Conservation (phyloP, 2,888 invertebrate genomes). For the Clepsis dumicolana region DNA sequence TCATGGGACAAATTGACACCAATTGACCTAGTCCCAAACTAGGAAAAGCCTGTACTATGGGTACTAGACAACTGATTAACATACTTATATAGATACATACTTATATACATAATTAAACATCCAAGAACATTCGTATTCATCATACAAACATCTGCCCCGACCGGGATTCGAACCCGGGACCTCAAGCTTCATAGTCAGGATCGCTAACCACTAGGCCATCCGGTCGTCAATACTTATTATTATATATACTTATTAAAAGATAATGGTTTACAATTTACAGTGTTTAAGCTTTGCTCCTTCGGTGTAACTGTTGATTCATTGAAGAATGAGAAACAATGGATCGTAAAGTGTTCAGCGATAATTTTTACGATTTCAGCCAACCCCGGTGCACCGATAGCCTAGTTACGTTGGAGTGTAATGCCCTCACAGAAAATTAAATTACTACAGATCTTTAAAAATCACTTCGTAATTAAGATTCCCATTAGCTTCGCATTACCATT, state of each 20-base stretch:
- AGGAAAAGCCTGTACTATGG: too few relatives aligned
- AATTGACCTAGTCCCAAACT: too few relatives aligned
- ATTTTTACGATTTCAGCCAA: conserved; percentile 71
- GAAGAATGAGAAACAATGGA: conserved; percentile 71
- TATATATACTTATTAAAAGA: conserved; percentile 45
- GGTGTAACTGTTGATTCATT: conserved; percentile 57
- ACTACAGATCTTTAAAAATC: not conserved
- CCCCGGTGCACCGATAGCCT: conserved; percentile 75
- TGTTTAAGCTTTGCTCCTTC: conserved; percentile 45
- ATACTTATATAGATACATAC: too few relatives aligned
- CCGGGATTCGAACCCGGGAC: too few relatives aligned
- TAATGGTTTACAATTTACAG: conserved; percentile 54
- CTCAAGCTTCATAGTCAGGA: too few relatives aligned
- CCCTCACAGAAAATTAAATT: conserved; percentile 20
- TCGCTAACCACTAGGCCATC: too few relatives aligned
- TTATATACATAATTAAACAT: too few relatives aligned
- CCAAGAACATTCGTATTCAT: too few relatives aligned
- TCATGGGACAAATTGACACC: too few relatives aligned
- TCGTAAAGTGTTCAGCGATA: conserved; percentile 74
- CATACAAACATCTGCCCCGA: too few relatives aligned
- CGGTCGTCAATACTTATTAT: too few relatives aligned
- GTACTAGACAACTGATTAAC: too few relatives aligned
- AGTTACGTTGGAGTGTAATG: conserved; percentile 55
- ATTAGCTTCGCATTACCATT: not conserved
- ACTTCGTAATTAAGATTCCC: not conserved